phyloP scores from a whole-genome alignment of 2,888 invertebrate species.

The Machimus atricapillus region DNA sequence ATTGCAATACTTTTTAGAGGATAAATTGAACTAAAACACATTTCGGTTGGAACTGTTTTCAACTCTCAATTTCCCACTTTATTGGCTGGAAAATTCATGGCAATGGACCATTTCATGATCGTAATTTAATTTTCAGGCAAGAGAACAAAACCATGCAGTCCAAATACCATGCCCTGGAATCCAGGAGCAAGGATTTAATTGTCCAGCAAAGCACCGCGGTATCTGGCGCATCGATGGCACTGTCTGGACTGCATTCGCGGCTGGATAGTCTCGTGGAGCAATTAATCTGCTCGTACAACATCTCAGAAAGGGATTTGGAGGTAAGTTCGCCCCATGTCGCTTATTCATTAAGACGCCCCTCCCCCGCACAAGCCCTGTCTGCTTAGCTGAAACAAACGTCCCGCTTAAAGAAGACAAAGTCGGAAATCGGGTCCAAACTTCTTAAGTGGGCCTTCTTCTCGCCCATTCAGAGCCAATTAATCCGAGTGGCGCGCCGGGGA shows the following conservation, averaged over 20 bases:
- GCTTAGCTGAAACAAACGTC: background rate
- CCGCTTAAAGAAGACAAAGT: background rate
- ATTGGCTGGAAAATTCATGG: background rate
- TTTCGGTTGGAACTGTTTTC: background rate
- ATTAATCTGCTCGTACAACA: constrained; percentile 74
- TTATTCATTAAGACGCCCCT: too few species aligned
- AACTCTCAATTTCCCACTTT: background rate
- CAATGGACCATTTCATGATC: background rate
- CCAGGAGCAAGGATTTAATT: constrained; percentile 69
- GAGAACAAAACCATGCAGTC: constrained; percentile 73
- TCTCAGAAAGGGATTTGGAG: constrained; percentile 78
- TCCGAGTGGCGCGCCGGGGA: background rate
- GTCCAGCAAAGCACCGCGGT: constrained; percentile 75
- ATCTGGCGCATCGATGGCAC: constrained; percentile 73
- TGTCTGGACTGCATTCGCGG: constrained; percentile 73
- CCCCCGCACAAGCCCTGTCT: background rate
- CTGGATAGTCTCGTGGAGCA: constrained; percentile 76
- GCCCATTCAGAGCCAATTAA: constrained; percentile 2
- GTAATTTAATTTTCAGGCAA: constrained; percentile 62
- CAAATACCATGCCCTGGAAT: constrained; percentile 70
- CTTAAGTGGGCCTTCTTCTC: background rate
- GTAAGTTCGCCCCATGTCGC: constrained; percentile 58
- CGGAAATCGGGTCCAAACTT: background rate
- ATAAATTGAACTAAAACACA: background rate
- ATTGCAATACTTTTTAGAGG: too few species aligned